Evolutionary conservation across 2,888 invertebrate species (phyloP), one percentile per base, ranked within the genome.

Genomic region (Malthinus flaveolus): DNA sequence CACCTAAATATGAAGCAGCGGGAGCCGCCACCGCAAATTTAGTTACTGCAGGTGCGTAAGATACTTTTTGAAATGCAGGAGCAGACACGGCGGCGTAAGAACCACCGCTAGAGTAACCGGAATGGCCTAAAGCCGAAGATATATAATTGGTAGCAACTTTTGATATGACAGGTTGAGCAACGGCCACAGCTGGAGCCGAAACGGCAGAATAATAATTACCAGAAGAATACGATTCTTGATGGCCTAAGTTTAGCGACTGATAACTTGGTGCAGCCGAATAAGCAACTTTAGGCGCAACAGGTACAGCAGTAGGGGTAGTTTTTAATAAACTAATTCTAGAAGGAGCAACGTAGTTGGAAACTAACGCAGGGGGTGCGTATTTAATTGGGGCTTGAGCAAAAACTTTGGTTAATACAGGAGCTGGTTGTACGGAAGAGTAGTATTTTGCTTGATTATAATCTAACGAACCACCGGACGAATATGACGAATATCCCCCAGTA

Each of bases 91-190:
- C 47, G 7, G 39, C 13, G 45, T 45, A 45, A 45, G 45, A 45
- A 3, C 10, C 31, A 7, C 45, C 45, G 23, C 23, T 32, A 10
- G 45, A 31, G 10, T 45, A 32, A 32, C 23, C 31, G 10, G 9
- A n/a, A 10, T 35, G 35, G 23, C 11, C 32, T 31, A 4, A 31
- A 45, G 45, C 10, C 32, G 39, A 10, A 10, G n/a, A 32, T 13
- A 42, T 13, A n/a, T 23, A 42, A 49, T 23, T 34, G 32, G 11
- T 69, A 67, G 10, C 10, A 49, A 39, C 35, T 54, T 35, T 46
- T 37, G 54, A 15, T 23, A 45, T 10, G 1, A 53, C 53, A 56
- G 78, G 78, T 1, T 77, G 72, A 51, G 72, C 73, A 7, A 71
- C 68, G 23, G 78, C 64, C 15, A 79, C 69, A 23, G 23, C 23